Base-by-base conservation (phyloP, 2,888 invertebrate species). In the Megamerina dolium region DNA sequence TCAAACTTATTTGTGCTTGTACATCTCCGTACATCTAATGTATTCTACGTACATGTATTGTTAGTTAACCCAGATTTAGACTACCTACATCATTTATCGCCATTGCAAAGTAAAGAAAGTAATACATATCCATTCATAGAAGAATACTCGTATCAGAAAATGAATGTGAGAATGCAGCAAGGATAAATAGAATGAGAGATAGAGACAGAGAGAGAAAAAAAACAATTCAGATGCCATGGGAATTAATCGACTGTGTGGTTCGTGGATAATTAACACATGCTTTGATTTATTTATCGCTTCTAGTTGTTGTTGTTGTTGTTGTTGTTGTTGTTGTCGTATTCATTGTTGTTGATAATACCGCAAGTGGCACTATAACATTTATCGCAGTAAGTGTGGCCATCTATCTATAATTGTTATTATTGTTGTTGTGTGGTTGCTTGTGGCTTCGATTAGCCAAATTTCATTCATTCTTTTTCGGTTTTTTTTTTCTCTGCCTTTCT, bases 241-340 rank as follows among this genome's bases (percentile, higher is more conserved):
- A 49, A 51, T 51, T 55, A 52, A 52, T 50, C 48, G 50, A 47
- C 43, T 49, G 48, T n/a, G n/a, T 49, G 53, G 48, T 51, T 52
- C 45, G 42, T 48, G 49, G 56, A 59, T 61, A 63, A 61, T 62
- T 59, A 62, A 61, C 62, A 61, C 62, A 58, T 62, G 64, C 54
- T 59, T 55, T 64, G 61, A 64, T 66, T 66, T 66, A 62, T 63
- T 59, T 60, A 56, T 63, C n/a, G n/a, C n/a, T n/a, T n/a, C n/a
- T n/a, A n/a, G n/a, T n/a, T n/a, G n/a, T 10, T 43, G 42, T 49
- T 49, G 42, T 30, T 45, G 16, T 42, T 33, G 31, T 38, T 49
- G 45, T 46, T 49, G 29, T 49, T 26, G 19, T 29, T 5, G 18
- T 26, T 12, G 30, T 38, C 23, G 18, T 42, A 23, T 37, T 40